phyloP scores from a whole-genome alignment of 2,113 vertebrate species.

The Eublepharis macularius region DNA sequence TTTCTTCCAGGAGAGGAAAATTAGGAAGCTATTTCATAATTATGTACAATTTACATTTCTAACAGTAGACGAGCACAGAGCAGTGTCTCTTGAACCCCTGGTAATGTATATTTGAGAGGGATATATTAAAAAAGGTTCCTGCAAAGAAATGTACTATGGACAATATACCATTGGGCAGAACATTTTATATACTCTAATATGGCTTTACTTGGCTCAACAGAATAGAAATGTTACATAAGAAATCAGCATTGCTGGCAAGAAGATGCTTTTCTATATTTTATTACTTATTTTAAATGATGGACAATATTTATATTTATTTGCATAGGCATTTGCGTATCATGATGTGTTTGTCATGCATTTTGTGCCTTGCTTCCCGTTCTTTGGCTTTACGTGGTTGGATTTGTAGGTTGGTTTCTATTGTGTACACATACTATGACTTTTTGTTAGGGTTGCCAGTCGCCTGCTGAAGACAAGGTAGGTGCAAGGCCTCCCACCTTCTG shows the following conservation, averaged over 20 bases:
- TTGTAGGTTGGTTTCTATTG: too few species aligned
- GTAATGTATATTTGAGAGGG: slow-evolving; percentile 34
- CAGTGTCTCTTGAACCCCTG: slow-evolving; percentile 9
- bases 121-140: slow-evolving; percentile 42
- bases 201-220: slow-evolving; percentile 39
- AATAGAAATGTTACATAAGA: not conserved
- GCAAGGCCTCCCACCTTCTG: too few species aligned
- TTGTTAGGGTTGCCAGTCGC: too few species aligned
- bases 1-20: slow-evolving; percentile 20
- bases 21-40: slow-evolving; percentile 37
- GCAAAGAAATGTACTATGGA: slow-evolving; percentile 15
- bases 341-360: too few species aligned
- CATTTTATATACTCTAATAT: slow-evolving; percentile 25
- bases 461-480: too few species aligned
- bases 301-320: too few species aligned
- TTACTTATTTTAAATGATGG: too few species aligned
- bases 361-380: too few species aligned
- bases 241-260: not conserved
- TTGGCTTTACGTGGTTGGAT: too few species aligned
- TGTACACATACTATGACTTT: too few species aligned
- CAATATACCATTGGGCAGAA: slow-evolving; percentile 7
- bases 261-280: too few species aligned
- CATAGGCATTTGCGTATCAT: too few species aligned
- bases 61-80: slow-evolving; percentile 8
- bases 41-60: slow-evolving; percentile 25